These are phyloP conservation scores for Desmodus rotundus DNA, from an alignment of 2,113 vertebrate genomes.

Conservation along the genomic window DNA sequence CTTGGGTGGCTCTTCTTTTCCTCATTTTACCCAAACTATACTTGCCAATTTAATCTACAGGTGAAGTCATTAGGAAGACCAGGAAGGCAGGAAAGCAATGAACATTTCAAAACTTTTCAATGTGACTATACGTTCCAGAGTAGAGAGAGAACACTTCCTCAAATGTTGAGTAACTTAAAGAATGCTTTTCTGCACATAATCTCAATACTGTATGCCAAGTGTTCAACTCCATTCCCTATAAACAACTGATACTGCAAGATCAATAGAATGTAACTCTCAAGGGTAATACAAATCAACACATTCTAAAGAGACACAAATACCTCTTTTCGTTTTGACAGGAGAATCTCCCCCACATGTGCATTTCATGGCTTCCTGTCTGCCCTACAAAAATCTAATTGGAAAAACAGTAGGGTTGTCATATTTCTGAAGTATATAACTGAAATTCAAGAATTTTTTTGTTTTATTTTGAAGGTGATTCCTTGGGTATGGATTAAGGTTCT, in stretches of 20 bases:
- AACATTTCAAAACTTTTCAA: constrained; percentile 9
- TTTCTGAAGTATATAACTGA: constrained; percentile 15
- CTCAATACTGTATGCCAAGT: constrained; percentile 4
- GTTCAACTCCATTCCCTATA: neutral
- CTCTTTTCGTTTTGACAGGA: constrained; percentile 28
- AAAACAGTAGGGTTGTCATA: constrained; percentile 30
- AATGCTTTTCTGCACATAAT: constrained; percentile 5
- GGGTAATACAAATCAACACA: constrained; percentile 20
- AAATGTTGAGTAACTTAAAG: constrained; percentile 21
- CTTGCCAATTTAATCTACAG: constrained; percentile 27
- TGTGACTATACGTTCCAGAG: neutral
- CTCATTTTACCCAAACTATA: neutral
- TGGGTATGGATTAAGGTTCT: constrained; percentile 39
- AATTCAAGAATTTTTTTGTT: constrained; percentile 19
- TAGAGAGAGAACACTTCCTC: constrained; percentile 4
- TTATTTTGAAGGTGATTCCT: constrained; percentile 31
- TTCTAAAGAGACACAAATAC: constrained; percentile 25
- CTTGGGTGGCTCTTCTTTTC: neutral
- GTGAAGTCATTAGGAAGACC: neutral
- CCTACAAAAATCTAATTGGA: constrained; percentile 53
- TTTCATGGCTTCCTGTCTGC: constrained; percentile 48
- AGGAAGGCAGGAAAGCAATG: neutral
- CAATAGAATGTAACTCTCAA: constrained; percentile 30
- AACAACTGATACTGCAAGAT: constrained; percentile 32
- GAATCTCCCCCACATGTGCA: neutral